A percentile compares a stretch with the other conserved stretches of the same genome.
Conservation (phyloP, 2,113 vertebrate species). For the Lycocorax pyrrhopterus region DNA sequence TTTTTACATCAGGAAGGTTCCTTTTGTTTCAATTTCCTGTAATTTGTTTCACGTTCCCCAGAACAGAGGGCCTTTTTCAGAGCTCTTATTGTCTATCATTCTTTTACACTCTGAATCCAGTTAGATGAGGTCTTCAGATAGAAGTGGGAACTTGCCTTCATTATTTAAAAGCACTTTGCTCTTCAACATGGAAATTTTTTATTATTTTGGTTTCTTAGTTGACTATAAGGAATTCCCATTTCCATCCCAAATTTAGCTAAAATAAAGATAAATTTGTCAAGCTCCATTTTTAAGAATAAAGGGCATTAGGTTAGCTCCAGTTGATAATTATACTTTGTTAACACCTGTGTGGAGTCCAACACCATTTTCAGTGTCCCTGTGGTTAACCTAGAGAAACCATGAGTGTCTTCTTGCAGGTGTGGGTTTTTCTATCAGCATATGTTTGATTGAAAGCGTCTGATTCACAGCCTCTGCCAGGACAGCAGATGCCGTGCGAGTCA, state of each 20-base stretch:
- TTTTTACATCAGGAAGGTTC: not conserved
- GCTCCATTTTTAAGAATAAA: not conserved
- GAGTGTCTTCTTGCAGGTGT: not conserved
- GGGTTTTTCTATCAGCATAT: not conserved
- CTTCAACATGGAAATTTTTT: not conserved
- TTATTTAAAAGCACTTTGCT: not conserved
- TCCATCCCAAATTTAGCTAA: not conserved
- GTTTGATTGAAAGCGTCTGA: slow-evolving; percentile 37
- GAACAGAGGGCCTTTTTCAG: not conserved
- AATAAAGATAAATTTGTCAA: not conserved
- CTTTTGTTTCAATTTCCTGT: not conserved
- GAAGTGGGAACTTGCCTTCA: not conserved
- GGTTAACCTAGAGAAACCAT: not conserved
- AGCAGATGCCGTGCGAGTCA: slow-evolving; percentile 7
- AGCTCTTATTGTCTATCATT: not conserved
- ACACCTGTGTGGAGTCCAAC: not conserved
- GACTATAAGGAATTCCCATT: not conserved
- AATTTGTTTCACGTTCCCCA: not conserved
- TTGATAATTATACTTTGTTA: not conserved
- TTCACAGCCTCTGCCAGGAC: slow-evolving; percentile 11
- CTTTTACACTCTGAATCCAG: not conserved
- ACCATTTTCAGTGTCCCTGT: not conserved
- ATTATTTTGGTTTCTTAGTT: not conserved
- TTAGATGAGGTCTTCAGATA: not conserved
- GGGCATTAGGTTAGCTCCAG: not conserved